Conservation (phyloP, 2,888 invertebrate species). For the Drosophila algonquin region DNA sequence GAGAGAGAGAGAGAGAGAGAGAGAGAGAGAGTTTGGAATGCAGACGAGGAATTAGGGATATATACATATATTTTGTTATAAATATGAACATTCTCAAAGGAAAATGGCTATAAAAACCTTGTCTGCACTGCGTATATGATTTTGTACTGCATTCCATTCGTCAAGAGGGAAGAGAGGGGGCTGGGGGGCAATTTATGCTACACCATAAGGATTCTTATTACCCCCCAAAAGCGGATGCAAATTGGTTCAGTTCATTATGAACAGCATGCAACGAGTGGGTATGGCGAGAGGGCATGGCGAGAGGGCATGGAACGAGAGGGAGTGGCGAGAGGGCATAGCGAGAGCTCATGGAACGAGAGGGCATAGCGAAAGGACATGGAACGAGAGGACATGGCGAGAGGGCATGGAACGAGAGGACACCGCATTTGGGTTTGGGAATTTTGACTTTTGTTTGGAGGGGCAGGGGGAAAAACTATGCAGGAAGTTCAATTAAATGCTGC, state of each 20-base stretch:
- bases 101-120: background rate
- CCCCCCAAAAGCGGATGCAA: constrained; percentile 25
- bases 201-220: constrained; percentile 2
- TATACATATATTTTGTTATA: background rate
- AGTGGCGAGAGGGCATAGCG: no score
- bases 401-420: background rate
- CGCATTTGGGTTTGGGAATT: background rate
- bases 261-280: background rate
- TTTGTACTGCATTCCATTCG: background rate
- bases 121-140: background rate
- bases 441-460: background rate
- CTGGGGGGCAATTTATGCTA: constrained; percentile 7
- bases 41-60: constrained; percentile 7
- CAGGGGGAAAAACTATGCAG: constrained; percentile 23
- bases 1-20: background rate
- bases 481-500: constrained; percentile 64
- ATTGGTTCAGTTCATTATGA: constrained; percentile 28
- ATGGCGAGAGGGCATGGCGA: no score
- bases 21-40: constrained; percentile 11
- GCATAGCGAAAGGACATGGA: no score
- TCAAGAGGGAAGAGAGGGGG: background rate
- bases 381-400: no score
- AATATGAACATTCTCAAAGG: background rate
- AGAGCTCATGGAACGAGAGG: no score
- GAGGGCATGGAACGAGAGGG: no score